Base-by-base conservation (phyloP, 1,140 invertebrate genomes). In the Drosophila persimilis region DNA sequence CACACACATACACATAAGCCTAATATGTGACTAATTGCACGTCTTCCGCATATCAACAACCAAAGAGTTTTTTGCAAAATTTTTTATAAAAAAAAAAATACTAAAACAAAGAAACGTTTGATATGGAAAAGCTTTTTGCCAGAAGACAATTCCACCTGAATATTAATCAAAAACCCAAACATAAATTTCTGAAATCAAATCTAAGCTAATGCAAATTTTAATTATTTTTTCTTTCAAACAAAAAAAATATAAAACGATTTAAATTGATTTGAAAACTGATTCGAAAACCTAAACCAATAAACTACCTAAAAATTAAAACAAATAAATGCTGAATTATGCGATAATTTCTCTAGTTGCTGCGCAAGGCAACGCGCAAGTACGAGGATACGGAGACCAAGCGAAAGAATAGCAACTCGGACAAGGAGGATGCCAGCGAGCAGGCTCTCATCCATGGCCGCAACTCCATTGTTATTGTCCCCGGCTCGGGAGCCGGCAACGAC, bases 351-450 rank as follows among this genome's bases (percentile, higher is more conserved):
- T 54, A 90, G 90, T 67, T 90, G 31, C 50, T 91, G 73, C 90
- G 90, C n/a, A 73, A 71, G 60, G 55, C 74, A 17, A 64, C 58
- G 13, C 73, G 75, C 48, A 89, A 80, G 59, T 88, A 78, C 44
- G 83, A 90, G 15, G 89, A 90, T 53, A 9, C 71, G 26, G 89
- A 90, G 17, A 44, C 61, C 15, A 90, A 90, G 64, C 89, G 89
- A 13, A 90, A 90, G 71, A 90, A 90, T 35, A 90, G 90, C 83
- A 90, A 90, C 55, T 90, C 89, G 61, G 89, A 90, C 66, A 90
- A 90, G 64, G 89, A 90, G 60, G 89, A 90, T 67, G 76, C 62
- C 64, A 70, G 72, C 67, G 83, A 73, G n/a, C 74, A 83, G 56
- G 52, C 79, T 4, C 75, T 79, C 1, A 84, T 84, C 31, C 75